Base-by-base conservation (phyloP, 2,888 invertebrate species). In the Myopa tessellatipennis region DNA sequence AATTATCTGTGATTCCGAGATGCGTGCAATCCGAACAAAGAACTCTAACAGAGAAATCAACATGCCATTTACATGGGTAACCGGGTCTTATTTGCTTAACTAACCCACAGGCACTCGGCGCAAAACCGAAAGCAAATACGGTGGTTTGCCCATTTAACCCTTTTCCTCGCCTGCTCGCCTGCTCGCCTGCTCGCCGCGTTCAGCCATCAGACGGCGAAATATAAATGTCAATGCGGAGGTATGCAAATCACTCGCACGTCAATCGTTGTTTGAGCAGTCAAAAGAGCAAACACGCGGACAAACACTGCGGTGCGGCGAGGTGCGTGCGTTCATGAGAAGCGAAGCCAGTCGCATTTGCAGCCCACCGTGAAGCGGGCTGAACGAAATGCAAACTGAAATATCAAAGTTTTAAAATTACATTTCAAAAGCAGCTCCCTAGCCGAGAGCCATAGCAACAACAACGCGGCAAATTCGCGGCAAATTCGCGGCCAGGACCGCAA, bases 381-480 rank as follows among this genome's bases (percentile, higher is more conserved):
- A n/a, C 55, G 55, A 50, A 74, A 63, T 65, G 65, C 74, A 50
- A 74, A 74, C 63, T 65, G 74, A 74, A 74, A 65, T 74, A 34
- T 63, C 45, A 65, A 74, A 74, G 63, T 74, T 74, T 63, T 74
- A 65, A 74, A 73, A 74, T 74, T 74, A 65, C 52, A 52, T 36
- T 52, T 74, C 74, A 65, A 52, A 74, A 74, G 8, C 74, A 74
- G 74, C 63, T 50, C 50, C 52, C 34, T 65, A 18, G 74, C 74
- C 65, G 34, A 38, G 34, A 74, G 74, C 65, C 10, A 45, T 6
- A 45, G 10, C 10, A 45, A 45, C 26, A 65, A 70, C 5, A 67
- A 26, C 45, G n/a, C n/a, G n/a, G n/a, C n/a, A n/a, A n/a, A n/a
- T n/a, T n/a, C n/a, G n/a, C n/a, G n/a, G n/a, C n/a, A 36, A 14